A percentile compares a stretch with the other conserved stretches of the same genome.
Conservation (phyloP, 2,888 invertebrate species). For the Calameuta pallipes region DNA sequence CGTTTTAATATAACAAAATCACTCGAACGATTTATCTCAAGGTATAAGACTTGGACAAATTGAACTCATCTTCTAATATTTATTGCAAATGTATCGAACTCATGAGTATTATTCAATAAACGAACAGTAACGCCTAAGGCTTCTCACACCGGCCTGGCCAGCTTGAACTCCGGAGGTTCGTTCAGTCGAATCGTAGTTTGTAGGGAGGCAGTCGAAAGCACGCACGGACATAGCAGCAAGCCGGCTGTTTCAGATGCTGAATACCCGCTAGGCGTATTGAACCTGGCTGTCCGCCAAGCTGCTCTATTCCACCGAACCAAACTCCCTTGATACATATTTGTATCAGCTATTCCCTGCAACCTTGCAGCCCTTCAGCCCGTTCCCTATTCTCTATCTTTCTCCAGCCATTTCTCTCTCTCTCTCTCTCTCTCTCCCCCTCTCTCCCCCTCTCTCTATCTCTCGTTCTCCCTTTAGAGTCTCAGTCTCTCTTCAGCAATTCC, state of each 20-base stretch:
- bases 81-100: slow-evolving; percentile 14
- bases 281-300: slow-evolving; percentile 20
- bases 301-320: slow-evolving; percentile 17
- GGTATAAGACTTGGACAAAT: too few species aligned
- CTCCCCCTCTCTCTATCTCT: slow-evolving; percentile 3
- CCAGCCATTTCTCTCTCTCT: neutral
- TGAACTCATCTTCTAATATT: slow-evolving; percentile 9
- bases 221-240: slow-evolving; percentile 3
- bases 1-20: too few species aligned
- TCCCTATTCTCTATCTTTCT: slow-evolving; percentile 3
- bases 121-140: slow-evolving; percentile 11
- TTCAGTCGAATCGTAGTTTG: slow-evolving; percentile 3
- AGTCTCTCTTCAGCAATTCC: slow-evolving; percentile 9
- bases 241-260: slow-evolving; percentile 20
- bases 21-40: too few species aligned
- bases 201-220: slow-evolving; percentile 5
- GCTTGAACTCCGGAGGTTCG: neutral
- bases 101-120: slow-evolving; percentile 14
- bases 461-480: neutral
- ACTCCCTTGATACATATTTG: slow-evolving; percentile 25
- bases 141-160: neutral
- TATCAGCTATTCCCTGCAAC: slow-evolving; percentile 17
- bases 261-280: slow-evolving; percentile 21
- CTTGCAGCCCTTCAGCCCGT: neutral
- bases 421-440: slow-evolving; percentile 6